A percentile compares a stretch with the other conserved stretches of the same genome.
These are phyloP conservation scores for Nyctibius grandis DNA, from an alignment of 2,797 vertebrate species.

Conservation along the genomic window DNA sequence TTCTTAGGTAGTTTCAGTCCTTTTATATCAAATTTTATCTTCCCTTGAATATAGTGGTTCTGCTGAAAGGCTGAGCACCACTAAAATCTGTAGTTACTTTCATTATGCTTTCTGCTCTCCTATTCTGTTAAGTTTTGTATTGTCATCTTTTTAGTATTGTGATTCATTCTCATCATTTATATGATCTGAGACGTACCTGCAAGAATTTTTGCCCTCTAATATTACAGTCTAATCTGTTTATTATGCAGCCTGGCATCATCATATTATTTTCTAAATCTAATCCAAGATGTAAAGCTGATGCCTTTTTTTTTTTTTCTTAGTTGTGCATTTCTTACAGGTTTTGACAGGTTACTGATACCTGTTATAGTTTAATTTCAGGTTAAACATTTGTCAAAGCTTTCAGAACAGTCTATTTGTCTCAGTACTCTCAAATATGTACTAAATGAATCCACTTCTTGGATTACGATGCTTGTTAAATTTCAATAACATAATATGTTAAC, in stretches of 20 bases:
- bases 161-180: not conserved
- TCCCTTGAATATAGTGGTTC: not conserved
- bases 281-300: not conserved
- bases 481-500: not conserved
- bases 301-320: not conserved
- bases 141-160: not conserved
- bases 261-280: not conserved
- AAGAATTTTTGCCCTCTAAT: not conserved
- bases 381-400: not conserved
- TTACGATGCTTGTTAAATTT: not conserved
- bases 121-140: not conserved
- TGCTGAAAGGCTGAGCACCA: not conserved
- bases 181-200: not conserved
- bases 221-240: not conserved
- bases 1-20: not conserved
- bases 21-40: not conserved
- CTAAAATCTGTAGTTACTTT: not conserved
- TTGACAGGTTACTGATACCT: not conserved
- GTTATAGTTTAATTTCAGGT: not conserved
- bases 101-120: not conserved
- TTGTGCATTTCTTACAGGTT: not conserved
- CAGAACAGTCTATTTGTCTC: not conserved
- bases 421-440: not conserved
- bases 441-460: not conserved
- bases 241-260: not conserved